These are phyloP conservation scores for Pycnonotus jocosus DNA, from an alignment of 2,113 vertebrate species.

Conservation along the genomic window DNA sequence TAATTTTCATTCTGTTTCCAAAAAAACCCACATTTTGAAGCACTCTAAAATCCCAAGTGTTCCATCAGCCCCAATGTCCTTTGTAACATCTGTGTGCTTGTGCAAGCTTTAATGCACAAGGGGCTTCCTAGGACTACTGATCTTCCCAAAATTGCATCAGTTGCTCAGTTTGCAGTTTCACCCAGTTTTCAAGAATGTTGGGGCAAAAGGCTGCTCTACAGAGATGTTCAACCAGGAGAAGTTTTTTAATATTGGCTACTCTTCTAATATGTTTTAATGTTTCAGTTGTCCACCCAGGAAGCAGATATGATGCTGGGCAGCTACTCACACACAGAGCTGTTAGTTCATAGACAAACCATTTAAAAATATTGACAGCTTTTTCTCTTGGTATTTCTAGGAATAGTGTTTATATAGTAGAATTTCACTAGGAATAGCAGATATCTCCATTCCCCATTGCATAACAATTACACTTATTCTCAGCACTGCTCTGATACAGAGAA, in stretches of 20 bases:
- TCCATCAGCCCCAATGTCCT: accelerated
- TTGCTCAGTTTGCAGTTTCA: background rate
- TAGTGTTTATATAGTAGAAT: accelerated
- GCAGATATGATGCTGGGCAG: background rate
- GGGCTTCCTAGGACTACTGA: background rate
- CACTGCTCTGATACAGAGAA: background rate
- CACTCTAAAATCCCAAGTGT: accelerated
- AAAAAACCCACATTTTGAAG: background rate
- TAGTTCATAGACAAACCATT: background rate
- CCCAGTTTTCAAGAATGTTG: background rate
- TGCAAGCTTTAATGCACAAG: background rate
- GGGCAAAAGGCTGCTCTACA: background rate
- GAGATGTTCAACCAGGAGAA: background rate
- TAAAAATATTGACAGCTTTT: accelerated
- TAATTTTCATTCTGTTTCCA: background rate
- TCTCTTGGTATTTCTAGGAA: background rate
- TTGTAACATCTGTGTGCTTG: background rate
- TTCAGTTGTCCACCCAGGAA: background rate
- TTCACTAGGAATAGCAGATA: background rate
- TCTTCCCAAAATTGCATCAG: background rate
- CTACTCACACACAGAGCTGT: background rate
- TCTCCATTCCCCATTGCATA: background rate
- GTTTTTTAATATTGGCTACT: background rate
- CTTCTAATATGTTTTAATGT: background rate
- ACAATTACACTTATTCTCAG: background rate